These are phyloP conservation scores for Tribolium castaneum DNA, from an alignment of 1,140 invertebrate genomes.

Conservation along the genomic window DNA sequence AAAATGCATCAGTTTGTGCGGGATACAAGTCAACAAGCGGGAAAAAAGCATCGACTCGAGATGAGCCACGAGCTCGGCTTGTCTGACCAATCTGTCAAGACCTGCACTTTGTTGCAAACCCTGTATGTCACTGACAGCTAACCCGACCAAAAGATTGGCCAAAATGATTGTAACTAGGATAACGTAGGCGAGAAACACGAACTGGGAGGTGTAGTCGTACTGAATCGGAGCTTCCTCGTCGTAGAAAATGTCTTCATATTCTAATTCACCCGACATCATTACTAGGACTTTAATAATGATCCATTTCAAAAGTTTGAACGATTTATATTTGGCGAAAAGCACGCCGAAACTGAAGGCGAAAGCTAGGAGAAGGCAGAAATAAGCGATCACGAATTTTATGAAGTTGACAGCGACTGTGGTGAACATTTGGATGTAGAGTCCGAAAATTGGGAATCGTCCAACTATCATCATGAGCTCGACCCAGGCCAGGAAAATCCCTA, in stretches of 20 bases:
- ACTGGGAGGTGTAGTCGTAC: constrained; percentile 78
- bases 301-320: constrained; percentile 73
- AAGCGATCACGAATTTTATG: constrained; percentile 83
- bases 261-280: constrained; percentile 89
- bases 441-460: constrained; percentile 85
- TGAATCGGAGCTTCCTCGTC: constrained; percentile 63
- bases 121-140: constrained; percentile 86
- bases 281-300: constrained; percentile 82
- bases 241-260: constrained; percentile 87
- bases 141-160: constrained; percentile 85
- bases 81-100: constrained; percentile 80
- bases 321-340: constrained; percentile 79
- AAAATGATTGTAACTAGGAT: constrained; percentile 86
- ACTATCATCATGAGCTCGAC: constrained; percentile 85
- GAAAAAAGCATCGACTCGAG: constrained; percentile 86
- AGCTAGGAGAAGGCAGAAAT: constrained; percentile 81
- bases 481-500: constrained; percentile 83
- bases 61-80: constrained; percentile 82
- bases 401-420: constrained; percentile 86
- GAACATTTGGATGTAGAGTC: constrained; percentile 88
- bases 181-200: constrained; percentile 82
- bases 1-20: constrained; percentile 71
- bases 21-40: constrained; percentile 74
- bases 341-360: constrained; percentile 83
- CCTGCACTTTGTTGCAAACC: constrained; percentile 86